Conservation (phyloP, 2,113 vertebrate genomes). For the Pseudopodoces humilis region DNA sequence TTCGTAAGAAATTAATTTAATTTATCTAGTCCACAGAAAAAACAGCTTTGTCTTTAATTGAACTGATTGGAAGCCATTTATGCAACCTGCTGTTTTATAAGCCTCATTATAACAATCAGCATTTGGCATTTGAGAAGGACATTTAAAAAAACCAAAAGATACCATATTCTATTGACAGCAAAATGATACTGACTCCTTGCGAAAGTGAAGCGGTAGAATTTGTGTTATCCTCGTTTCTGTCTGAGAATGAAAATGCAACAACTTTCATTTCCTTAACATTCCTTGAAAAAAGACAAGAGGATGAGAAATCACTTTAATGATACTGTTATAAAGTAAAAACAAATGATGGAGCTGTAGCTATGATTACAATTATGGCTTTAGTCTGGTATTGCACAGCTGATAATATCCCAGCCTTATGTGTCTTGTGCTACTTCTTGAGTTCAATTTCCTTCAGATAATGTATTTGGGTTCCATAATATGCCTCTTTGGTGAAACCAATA, state of each 20-base stretch:
- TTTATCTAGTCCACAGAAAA: neutral
- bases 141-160: neutral
- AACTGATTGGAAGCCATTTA: neutral
- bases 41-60: neutral
- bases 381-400: neutral
- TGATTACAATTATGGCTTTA: neutral
- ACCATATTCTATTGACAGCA: neutral
- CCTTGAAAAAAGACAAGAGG: neutral
- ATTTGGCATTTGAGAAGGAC: neutral
- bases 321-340: neutral
- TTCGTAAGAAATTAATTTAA: neutral
- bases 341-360: neutral
- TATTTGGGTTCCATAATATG: conserved; percentile 13
- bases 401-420: neutral
- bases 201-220: neutral
- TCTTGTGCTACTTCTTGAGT: neutral
- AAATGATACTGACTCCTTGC: neutral
- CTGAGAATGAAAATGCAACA: neutral
- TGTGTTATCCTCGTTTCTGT: neutral
- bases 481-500: conserved; percentile 46
- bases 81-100: neutral
- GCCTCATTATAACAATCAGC: neutral
- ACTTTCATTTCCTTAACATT: neutral
- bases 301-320: neutral
- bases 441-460: conserved; percentile 41